Conservation (phyloP, 2,888 invertebrate species). For the Campaea margaritaria region DNA sequence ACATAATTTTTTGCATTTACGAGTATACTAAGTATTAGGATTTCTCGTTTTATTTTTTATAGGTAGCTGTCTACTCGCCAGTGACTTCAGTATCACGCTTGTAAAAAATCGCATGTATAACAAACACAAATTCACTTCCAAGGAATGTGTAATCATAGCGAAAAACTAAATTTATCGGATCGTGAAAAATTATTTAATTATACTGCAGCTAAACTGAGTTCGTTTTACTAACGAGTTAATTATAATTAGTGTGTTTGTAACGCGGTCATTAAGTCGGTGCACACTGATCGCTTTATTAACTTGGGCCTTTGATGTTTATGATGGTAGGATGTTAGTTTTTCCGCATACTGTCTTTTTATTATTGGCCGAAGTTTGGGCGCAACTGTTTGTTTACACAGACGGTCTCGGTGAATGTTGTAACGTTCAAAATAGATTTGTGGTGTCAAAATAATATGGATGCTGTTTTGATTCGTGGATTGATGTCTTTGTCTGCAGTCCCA, state of each 20-base stretch:
- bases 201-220: slow-evolving; percentile 35
- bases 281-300: slow-evolving; percentile 81
- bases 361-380: slow-evolving; percentile 83
- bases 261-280: slow-evolving; percentile 67
- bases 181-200: slow-evolving; percentile 37
- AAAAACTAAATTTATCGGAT: slow-evolving; percentile 31
- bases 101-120: neutral
- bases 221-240: slow-evolving; percentile 45
- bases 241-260: slow-evolving; percentile 68
- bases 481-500: slow-evolving; percentile 6
- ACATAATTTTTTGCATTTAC: no score
- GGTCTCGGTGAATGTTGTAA: slow-evolving; percentile 62
- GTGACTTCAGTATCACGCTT: neutral
- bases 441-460: slow-evolving; percentile 78
- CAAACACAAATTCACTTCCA: neutral
- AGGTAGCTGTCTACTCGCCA: neutral
- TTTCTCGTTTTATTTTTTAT: no score
- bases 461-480: slow-evolving; percentile 63
- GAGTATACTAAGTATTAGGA: no score
- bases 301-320: slow-evolving; percentile 77
- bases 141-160: slow-evolving; percentile 40
- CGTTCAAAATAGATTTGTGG: slow-evolving; percentile 81
- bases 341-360: slow-evolving; percentile 84
- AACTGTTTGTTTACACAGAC: slow-evolving; percentile 80
- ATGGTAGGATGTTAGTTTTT: slow-evolving; percentile 84